A percentile compares a stretch with the other conserved stretches of the same genome.
These are phyloP conservation scores for Mycteria americana DNA, from an alignment of 2,797 vertebrate species.

Conservation along the genomic window DNA sequence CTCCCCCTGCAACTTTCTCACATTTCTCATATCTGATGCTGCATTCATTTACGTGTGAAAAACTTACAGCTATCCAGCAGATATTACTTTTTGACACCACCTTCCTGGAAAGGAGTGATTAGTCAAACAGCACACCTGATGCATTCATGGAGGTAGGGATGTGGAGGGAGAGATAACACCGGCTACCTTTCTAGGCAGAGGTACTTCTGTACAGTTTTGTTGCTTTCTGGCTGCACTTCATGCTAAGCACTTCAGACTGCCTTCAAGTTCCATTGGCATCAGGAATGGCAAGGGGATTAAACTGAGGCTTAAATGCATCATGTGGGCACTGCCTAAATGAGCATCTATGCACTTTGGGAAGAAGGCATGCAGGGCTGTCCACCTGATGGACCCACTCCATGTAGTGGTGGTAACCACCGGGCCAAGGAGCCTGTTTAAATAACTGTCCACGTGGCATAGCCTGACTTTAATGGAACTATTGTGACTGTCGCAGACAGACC, in stretches of 20 bases:
- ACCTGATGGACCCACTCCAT: background rate
- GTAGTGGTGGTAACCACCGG: background rate
- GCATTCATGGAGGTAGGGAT: background rate
- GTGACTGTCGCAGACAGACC: background rate
- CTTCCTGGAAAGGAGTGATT: background rate
- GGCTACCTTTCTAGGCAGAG: background rate
- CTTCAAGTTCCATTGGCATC: background rate
- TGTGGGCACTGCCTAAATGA: rapidly evolving
- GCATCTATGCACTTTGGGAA: background rate
- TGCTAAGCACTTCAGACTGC: background rate
- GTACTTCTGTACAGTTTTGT: background rate
- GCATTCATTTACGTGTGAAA: background rate
- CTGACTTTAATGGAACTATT: background rate
- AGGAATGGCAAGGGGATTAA: background rate
- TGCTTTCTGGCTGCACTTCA: background rate
- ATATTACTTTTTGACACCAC: background rate
- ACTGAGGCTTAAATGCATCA: background rate
- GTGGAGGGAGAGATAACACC: background rate
- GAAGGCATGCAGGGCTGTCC: background rate
- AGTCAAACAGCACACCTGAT: background rate
- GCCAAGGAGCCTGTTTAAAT: background rate
- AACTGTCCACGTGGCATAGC: background rate
- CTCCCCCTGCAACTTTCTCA: background rate
- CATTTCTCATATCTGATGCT: background rate
- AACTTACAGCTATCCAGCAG: background rate